Percentiles rank a stretch among this genome's conserved stretches.
Conservation (phyloP, 2,797 vertebrate genomes). For the Melanotaenia nigrans region DNA sequence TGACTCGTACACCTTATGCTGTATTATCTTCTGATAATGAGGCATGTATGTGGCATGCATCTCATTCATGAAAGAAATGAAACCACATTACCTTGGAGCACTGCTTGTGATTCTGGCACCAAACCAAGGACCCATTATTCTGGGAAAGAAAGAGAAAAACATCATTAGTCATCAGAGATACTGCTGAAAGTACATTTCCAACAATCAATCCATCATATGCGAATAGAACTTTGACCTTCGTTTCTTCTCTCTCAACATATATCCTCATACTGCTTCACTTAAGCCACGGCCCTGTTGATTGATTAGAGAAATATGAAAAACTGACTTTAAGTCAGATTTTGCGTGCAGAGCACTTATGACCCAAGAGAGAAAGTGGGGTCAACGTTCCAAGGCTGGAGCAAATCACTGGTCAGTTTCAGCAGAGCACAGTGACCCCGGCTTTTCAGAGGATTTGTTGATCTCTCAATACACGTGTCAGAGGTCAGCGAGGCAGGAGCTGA, state of each 20-base stretch:
- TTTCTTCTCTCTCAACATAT: slow-evolving; percentile 7
- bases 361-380: slow-evolving; percentile 67
- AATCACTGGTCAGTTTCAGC: slow-evolving; percentile 74
- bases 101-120: slow-evolving; percentile 98
- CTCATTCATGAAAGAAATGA: slow-evolving; percentile 51
- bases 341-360: slow-evolving; percentile 44
- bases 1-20: slow-evolving; percentile 61
- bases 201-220: slow-evolving; percentile 36
- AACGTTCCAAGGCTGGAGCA: slow-evolving; percentile 32
- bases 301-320: slow-evolving; percentile 38
- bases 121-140: slow-evolving; percentile 95
- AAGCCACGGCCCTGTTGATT: slow-evolving; percentile 25
- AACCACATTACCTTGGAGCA: slow-evolving; percentile 92
- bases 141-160: slow-evolving; percentile 73
- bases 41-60: slow-evolving; percentile 60
- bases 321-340: slow-evolving; percentile 31
- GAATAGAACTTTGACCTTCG: slow-evolving; percentile 18
- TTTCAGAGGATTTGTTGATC: slow-evolving; percentile 67
- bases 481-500: slow-evolving; percentile 69
- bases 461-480: slow-evolving; percentile 68
- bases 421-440: slow-evolving; percentile 62
- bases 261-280: not conserved
- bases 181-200: slow-evolving; percentile 44
- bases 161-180: slow-evolving; percentile 51
- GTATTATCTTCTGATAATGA: slow-evolving; percentile 70